Percentiles rank a stretch among this genome's conserved stretches.
Evolutionary conservation across 1,140 invertebrate species (phyloP).

Genomic region (Euglossa dilemma): DNA sequence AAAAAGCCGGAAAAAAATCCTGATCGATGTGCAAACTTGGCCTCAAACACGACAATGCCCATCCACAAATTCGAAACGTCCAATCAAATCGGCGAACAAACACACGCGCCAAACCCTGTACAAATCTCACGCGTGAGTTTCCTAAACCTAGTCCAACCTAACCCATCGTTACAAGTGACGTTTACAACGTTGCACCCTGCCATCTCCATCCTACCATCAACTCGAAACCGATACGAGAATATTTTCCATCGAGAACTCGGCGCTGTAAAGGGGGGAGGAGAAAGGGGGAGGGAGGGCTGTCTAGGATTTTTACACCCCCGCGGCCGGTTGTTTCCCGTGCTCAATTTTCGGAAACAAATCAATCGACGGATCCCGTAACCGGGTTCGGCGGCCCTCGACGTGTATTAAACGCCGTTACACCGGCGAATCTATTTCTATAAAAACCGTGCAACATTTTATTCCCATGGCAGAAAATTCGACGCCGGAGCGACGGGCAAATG

Average conservation of each 20-base stretch:
- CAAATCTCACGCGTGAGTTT: no score
- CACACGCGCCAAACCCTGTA: no score
- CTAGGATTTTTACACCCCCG: not conserved
- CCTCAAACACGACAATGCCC: not conserved
- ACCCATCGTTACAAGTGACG: not conserved
- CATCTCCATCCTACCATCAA: not conserved
- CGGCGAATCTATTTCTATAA: conserved; percentile 18
- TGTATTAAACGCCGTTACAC: conserved; percentile 18
- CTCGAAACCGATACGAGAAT: conserved; percentile 1
- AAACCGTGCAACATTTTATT: conserved; percentile 8
- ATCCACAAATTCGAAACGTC: not conserved
- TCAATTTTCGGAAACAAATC: conserved; percentile 37
- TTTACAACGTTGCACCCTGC: not conserved
- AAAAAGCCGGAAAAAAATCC: no score
- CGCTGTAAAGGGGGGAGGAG: no score
- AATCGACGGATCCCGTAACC: conserved; percentile 8
- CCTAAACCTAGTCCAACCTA: not conserved
- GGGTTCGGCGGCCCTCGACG: conserved; percentile 7
- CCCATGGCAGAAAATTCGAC: not conserved
- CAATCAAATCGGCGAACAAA: not conserved
- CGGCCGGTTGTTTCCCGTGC: not conserved
- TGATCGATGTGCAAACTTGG: no score
- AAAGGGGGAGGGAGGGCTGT: no score
- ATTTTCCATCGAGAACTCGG: not conserved
- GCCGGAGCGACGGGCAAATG: conserved; percentile 4